These are phyloP conservation scores for Parelbella ahira DNA, from an alignment of 2,888 invertebrate species.

Conservation along the genomic window DNA sequence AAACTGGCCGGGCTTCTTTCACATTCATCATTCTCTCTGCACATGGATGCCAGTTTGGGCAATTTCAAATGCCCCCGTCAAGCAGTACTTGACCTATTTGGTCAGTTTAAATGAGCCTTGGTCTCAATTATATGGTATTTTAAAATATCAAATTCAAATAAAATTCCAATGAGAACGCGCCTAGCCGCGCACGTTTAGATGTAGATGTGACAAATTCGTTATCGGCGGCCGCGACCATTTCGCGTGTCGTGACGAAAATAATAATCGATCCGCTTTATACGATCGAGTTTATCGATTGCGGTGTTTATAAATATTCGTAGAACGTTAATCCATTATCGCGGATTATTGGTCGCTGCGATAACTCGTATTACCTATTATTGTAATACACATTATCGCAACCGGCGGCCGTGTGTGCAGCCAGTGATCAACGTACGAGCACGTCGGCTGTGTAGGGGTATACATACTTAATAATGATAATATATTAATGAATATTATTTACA, in stretches of 20 bases:
- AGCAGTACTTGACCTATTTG: too few relatives aligned
- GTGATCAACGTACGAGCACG: too few relatives aligned
- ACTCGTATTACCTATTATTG: constrained; percentile 53
- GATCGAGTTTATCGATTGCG: constrained; percentile 48
- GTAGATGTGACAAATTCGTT: constrained; percentile 21
- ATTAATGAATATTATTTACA: too few relatives aligned
- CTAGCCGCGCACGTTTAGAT: background rate
- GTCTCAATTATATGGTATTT: too few relatives aligned
- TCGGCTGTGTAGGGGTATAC: too few relatives aligned
- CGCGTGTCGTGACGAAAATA: constrained; percentile 25
- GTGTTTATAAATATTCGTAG: constrained; percentile 71
- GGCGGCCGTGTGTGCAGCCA: constrained; percentile 1
- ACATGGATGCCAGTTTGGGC: too few relatives aligned
- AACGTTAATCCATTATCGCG: constrained; percentile 74
- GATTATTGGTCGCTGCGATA: constrained; percentile 72
- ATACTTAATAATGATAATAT: too few relatives aligned
- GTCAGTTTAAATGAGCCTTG: too few relatives aligned
- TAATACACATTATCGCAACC: constrained; percentile 38
- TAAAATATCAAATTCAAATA: background rate
- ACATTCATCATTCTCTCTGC: too few relatives aligned
- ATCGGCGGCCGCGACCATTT: constrained; percentile 10
- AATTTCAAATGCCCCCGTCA: too few relatives aligned
- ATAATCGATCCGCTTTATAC: constrained; percentile 46
- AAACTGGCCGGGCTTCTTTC: too few relatives aligned
- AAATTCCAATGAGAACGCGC: too few relatives aligned